Percentiles rank a stretch among this genome's conserved stretches.
phyloP scores from a whole-genome alignment of 2,113 vertebrate genomes.

The Muntiacus muntjak region DNA sequence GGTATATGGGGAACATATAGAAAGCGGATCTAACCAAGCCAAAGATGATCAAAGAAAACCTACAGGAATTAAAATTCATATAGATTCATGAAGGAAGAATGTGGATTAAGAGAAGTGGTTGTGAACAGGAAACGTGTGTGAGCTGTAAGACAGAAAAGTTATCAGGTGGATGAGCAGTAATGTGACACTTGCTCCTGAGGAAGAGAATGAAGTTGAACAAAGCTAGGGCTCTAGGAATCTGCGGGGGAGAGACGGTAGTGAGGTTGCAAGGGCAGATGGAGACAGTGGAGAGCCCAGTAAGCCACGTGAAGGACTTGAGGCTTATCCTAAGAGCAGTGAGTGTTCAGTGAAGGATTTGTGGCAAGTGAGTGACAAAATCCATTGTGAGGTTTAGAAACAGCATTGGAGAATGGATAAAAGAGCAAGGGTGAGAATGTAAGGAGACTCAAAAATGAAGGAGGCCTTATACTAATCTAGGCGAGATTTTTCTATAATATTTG shows the following conservation, averaged over 20 bases:
- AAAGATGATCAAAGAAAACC: background rate
- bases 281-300: background rate
- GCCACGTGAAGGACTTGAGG: background rate
- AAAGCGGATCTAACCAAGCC: background rate
- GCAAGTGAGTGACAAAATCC: background rate
- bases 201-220: background rate
- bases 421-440: background rate
- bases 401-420: background rate
- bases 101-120: background rate
- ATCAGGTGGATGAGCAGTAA: background rate
- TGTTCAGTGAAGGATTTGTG: background rate
- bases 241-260: background rate
- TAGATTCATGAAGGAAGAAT: background rate
- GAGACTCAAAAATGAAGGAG: background rate
- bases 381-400: background rate
- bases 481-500: background rate
- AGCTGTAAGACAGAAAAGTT: background rate
- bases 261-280: background rate
- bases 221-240: background rate
- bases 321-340: background rate
- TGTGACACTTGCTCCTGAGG: background rate
- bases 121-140: background rate
- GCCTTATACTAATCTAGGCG: background rate
- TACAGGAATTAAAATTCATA: background rate
- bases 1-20: background rate